phyloP scores from a whole-genome alignment of 2,113 vertebrate genomes.

The Ciconia boyciana region DNA sequence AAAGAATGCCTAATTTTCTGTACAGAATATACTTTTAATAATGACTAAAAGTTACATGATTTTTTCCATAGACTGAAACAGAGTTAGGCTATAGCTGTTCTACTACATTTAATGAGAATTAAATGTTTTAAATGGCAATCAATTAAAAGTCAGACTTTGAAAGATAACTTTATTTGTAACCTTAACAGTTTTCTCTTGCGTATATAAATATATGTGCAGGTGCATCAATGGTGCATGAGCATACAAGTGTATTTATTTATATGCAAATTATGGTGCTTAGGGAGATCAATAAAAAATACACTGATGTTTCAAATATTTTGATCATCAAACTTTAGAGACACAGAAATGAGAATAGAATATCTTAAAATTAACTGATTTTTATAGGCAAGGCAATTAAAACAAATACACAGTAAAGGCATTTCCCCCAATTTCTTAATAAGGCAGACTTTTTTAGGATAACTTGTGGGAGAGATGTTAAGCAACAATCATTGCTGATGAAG shows the following conservation, averaged over 20 bases:
- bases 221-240: not conserved
- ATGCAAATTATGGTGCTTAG: not conserved
- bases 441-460: not conserved
- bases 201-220: not conserved
- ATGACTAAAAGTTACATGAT: not conserved
- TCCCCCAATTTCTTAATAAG: not conserved
- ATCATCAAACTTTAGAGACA: not conserved
- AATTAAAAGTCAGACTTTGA: not conserved
- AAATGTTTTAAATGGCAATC: not conserved
- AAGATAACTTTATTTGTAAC: not conserved
- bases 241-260: not conserved
- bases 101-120: not conserved
- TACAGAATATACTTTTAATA: not conserved
- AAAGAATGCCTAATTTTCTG: not conserved
- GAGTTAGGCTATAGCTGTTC: not conserved
- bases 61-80: not conserved
- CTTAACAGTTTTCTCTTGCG: not conserved
- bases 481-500: not conserved
- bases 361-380: slow-evolving; percentile 21
- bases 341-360: not conserved
- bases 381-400: slow-evolving; percentile 6
- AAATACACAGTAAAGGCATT: not conserved
- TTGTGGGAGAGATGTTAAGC: not conserved
- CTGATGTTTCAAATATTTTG: not conserved
- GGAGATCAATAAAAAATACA: not conserved